These are phyloP conservation scores for Corythornis vintsioides DNA, from an alignment of 2,113 vertebrate genomes.

Conservation along the genomic window DNA sequence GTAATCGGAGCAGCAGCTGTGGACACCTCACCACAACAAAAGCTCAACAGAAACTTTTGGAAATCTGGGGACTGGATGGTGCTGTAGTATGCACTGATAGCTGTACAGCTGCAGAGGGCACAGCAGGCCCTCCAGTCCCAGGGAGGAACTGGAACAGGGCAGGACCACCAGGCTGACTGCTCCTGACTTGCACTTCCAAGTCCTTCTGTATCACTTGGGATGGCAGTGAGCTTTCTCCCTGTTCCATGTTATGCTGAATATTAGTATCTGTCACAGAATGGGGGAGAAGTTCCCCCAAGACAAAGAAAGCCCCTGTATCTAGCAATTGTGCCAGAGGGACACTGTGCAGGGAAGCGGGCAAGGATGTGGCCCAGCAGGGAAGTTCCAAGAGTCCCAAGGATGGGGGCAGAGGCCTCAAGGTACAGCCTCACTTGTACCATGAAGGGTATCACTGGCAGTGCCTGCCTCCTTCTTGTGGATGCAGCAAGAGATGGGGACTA, in stretches of 20 bases:
- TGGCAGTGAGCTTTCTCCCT: not conserved
- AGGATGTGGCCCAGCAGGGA: not conserved
- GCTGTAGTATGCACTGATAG: not conserved
- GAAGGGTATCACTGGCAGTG: not conserved
- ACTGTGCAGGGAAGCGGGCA: not conserved
- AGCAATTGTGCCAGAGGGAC: not conserved
- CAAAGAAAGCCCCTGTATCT: not conserved
- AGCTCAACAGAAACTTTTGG: not conserved
- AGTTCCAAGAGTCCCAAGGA: not conserved
- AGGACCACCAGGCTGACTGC: not conserved
- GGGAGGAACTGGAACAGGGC: not conserved
- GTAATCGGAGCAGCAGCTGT: not conserved
- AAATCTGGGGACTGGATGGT: not conserved
- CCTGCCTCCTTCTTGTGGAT: fast-evolving
- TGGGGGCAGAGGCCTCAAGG: not conserved
- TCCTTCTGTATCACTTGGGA: not conserved
- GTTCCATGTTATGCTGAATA: not conserved
- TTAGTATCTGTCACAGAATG: not conserved
- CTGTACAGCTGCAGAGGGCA: not conserved
- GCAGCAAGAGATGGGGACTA: not conserved
- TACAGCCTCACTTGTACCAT: not conserved
- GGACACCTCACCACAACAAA: not conserved
- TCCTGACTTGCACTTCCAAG: not conserved
- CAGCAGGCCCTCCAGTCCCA: not conserved
- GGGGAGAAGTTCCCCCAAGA: not conserved